A percentile compares a stretch with the other conserved stretches of the same genome.
phyloP scores from a whole-genome alignment of 2,797 vertebrate genomes.

The Austrolebias charrua region DNA sequence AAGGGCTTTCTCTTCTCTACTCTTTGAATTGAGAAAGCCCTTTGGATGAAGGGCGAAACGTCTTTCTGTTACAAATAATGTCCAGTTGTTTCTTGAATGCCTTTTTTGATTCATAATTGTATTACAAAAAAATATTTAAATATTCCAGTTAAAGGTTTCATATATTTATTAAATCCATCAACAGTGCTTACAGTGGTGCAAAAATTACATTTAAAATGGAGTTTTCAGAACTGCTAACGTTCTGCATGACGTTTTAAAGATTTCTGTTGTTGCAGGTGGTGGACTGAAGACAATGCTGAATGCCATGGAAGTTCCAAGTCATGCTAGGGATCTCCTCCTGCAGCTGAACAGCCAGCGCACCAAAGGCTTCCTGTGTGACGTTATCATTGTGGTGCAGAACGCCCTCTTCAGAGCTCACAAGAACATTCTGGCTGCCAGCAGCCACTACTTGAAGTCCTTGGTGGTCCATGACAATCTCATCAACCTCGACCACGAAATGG shows the following conservation, averaged over 20 bases:
- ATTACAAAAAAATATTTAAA: too few species aligned
- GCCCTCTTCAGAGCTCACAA: slow-evolving; percentile 99
- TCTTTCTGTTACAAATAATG: too few species aligned
- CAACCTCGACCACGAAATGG: slow-evolving; percentile 99
- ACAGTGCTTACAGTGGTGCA: not conserved
- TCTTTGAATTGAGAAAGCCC: too few species aligned
- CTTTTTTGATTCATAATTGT: too few species aligned
- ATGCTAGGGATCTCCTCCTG: slow-evolving; percentile 97
- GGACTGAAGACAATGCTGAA: slow-evolving; percentile 96
- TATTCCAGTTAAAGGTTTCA: not conserved
- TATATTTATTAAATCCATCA: slow-evolving; percentile 3
- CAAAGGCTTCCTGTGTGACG: slow-evolving; percentile 99
- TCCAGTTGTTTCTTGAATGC: too few species aligned
- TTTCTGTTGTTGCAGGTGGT: slow-evolving; percentile 85
- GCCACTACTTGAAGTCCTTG: slow-evolving; percentile 98
- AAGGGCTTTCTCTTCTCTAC: too few species aligned
- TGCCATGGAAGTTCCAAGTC: slow-evolving; percentile 97
- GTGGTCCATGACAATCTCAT: slow-evolving; percentile 99
- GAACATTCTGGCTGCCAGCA: slow-evolving; percentile 99
- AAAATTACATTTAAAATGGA: slow-evolving; percentile 5
- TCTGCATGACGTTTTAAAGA: slow-evolving; percentile 64
- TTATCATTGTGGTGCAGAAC: slow-evolving; percentile 99
- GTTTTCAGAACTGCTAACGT: slow-evolving; percentile 25
- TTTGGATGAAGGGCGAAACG: too few species aligned
- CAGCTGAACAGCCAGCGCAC: slow-evolving; percentile 99